Conservation (phyloP, 2,888 invertebrate species). For the Conchocele bisecta region DNA sequence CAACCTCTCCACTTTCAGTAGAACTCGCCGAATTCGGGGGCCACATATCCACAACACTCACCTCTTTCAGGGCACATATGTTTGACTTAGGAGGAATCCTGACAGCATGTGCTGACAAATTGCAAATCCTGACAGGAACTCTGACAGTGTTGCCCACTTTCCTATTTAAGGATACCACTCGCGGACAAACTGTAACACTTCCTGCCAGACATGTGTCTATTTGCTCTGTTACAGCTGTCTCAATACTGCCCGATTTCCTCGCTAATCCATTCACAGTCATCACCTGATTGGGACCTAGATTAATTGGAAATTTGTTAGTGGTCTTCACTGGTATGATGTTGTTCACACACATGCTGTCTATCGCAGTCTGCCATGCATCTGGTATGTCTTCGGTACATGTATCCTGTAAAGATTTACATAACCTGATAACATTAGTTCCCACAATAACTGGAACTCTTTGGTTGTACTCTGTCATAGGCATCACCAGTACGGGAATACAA, state of each 20-base stretch:
- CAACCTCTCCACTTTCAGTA: not conserved
- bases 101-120: not conserved
- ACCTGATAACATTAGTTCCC: not conserved
- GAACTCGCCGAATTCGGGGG: too few relatives aligned
- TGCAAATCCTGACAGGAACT: not conserved
- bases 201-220: not conserved
- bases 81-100: not conserved
- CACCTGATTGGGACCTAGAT: not conserved
- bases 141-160: not conserved
- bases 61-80: not conserved
- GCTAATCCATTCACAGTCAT: not conserved
- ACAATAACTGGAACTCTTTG: not conserved
- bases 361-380: not conserved
- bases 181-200: not conserved
- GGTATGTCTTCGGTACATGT: too few relatives aligned
- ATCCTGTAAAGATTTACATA: too few relatives aligned
- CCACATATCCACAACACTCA: not conserved
- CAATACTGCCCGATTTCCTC: not conserved
- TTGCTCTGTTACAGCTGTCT: not conserved
- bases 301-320: not conserved
- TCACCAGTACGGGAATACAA: not conserved
- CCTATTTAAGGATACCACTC: not conserved
- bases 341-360: not conserved
- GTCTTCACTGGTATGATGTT: not conserved
- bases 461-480: not conserved